Evolutionary conservation across 1,140 invertebrate species (phyloP), one percentile per base, ranked within the genome.

Genomic region (Vanessa atalanta): DNA sequence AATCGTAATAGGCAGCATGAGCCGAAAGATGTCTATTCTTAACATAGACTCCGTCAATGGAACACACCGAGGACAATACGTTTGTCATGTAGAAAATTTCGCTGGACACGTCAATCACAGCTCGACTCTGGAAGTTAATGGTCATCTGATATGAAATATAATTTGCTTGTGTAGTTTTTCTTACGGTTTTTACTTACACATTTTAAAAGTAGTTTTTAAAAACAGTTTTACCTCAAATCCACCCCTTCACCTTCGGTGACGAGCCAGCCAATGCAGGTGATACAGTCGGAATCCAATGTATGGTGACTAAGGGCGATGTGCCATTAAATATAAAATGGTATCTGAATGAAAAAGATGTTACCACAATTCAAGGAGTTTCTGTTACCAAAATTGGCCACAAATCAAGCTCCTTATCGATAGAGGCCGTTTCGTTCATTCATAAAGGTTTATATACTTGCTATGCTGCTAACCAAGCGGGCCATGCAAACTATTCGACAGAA

Each of bases 21-120:
- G 97, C 92, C 95, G 97, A 94, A 94, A 95, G 84, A 95, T 95
- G 50, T 96, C 95, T 60, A 93, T 97, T 73, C 92, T 98, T 65
- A 95, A 95, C 31, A 97, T 98, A 78, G 95, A 96, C 78, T 95
- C 95, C 14, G 95, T 96, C 60, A 95, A 94, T 78, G 95, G 95
- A 53, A 93, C 94, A 76, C 96, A 97, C 88, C 94, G 94, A 64
- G 96, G 96, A 60, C 95, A 95, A 78, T 97, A 97, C 86, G 95
- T 95, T 71, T 97, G 97, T 87, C 94, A 94, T 70, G 94, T 94
- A 50, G 93, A 94, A 79, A 95, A 95, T 83, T 77, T 84, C 66
- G 95, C 94, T 23, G 94, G 94, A 60, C 89, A 92, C 67, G 90
- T 93, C 4, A 93, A 93, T 68, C 93, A 93, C 76, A 93, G 92